Evolutionary conservation across 2,113 vertebrate genomes (phyloP), one percentile per base, ranked within the genome.

Genomic region (Epinephelus fuscoguttatus): DNA sequence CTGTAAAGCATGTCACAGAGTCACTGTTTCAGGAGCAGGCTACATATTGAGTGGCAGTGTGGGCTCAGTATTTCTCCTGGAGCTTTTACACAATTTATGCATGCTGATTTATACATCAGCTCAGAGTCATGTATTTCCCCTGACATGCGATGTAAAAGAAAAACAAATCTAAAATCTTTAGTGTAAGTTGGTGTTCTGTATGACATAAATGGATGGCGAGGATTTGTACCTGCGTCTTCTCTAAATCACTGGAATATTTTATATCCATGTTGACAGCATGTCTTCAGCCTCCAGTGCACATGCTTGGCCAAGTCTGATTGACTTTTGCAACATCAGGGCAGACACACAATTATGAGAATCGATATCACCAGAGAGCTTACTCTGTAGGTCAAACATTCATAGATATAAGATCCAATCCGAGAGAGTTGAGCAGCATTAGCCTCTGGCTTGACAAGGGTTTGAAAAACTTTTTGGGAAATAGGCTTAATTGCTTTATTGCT

Each of bases 361-460:
- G 74, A 86, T 70, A 64, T 57, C n/a, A 67, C 6, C 1, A 10
- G 2, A 33, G 49, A 21, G 50, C 55, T 76, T 49, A 27, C 8
- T 30, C 73, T 64, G 70, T 4, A 18, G 73, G 69, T 78, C 47
- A 81, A 59, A 81, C 18, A 45, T 47, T 47, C 50, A 64, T 12
- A 47, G 42, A 33, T 74, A 75, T 42, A 40, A 10, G 49, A 52
- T 75, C 15, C 33, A 30, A 37, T 60, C n/a, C 6, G 12, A 33
- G 33, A 56, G 17, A 63, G 15, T 0, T 27, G 59, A 61, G 21
- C 9, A 42, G 50, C 49, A 6, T 15, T 14, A 17, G 42, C 21
- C 27, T 1, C 52, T 18, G 49, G 11, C 23, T 15, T 2, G 10
- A 37, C 9, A 3, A 63, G 3, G 37, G 50, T 57, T 53, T 40